Evolutionary conservation across 2,797 vertebrate genomes (phyloP), one percentile per base, ranked within the genome.

Genomic region (Trematomus bernacchii): DNA sequence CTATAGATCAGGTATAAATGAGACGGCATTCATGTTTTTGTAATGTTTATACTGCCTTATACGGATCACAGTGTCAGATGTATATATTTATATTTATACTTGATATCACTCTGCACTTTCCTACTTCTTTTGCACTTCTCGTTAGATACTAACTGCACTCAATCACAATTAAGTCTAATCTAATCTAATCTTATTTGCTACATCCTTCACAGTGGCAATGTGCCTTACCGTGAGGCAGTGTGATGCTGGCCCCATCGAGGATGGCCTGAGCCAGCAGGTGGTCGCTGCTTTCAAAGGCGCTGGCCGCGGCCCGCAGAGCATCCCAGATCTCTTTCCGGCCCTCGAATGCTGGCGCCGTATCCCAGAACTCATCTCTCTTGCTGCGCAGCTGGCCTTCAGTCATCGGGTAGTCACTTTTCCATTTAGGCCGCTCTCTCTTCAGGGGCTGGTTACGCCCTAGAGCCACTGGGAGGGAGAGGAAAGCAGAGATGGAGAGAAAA

Each of bases 371-470:
- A 83, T 99, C 97, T 78, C 98, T 95, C 93, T 99, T 99, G 90
- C 98, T 99, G 91, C 98, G 97, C 69, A 99, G 93, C 89, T 99
- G 98, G 86, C 98, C 98, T 54, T 99, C 98, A 37, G 98, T 99
- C 98, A 99, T 99, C 54, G 98, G 98, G 90, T 99, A 99, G 93
- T 99, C 98, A 61, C 98, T 99, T 93, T 99, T 99, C 98, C 98
- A 99, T 98, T 99, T 99, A 73, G 97, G 97, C 76, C 97, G 97
- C 90, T 99, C 98, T 83, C 97, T 97, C 93, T 97, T 99, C 94
- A 99, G 92, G 92, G 97, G 97, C 76, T 99, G 98, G 94, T 99
- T 99, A 72, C 98, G 96, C 94, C 98, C 98, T 23, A 98, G 95
- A 92, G 97, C 97, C 94, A 98, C 98, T 99, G 91, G 4, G 48